Conservation (phyloP, 2,113 vertebrate genomes). For the Lagopus muta region DNA sequence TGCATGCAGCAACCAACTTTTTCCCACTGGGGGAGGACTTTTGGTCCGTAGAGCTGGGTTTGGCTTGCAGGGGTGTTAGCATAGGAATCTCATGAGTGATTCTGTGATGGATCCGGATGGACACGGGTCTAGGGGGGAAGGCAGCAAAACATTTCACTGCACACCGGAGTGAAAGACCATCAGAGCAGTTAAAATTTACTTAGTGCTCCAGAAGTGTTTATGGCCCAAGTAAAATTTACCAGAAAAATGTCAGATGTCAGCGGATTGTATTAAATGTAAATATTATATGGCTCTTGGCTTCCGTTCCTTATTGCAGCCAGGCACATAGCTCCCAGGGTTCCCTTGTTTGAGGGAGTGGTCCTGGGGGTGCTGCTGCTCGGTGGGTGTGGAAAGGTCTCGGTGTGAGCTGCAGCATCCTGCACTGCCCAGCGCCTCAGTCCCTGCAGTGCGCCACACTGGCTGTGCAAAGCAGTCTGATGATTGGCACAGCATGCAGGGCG, state of each 20-base stretch:
- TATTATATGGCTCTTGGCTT: slow-evolving; percentile 32
- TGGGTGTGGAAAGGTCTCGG: neutral
- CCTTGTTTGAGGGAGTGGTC: slow-evolving; percentile 48
- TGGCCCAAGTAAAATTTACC: slow-evolving; percentile 63
- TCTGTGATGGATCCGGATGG: neutral
- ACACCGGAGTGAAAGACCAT: neutral
- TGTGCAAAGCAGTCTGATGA: neutral
- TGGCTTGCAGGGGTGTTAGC: neutral
- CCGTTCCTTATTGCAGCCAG: slow-evolving; percentile 26
- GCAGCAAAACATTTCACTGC: neutral
- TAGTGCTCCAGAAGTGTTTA: slow-evolving; percentile 60
- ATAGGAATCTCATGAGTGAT: neutral
- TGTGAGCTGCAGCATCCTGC: fast-evolving
- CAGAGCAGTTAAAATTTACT: slow-evolving; percentile 68
- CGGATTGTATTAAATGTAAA: slow-evolving; percentile 73
- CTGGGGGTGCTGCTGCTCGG: slow-evolving; percentile 31
- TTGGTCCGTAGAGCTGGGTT: neutral
- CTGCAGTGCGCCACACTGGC: neutral
- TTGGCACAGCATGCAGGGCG: neutral
- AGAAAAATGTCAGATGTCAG: slow-evolving; percentile 72
- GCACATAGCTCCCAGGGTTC: neutral
- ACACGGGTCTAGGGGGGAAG: neutral
- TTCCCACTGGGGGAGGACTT: fast-evolving
- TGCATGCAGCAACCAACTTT: neutral
- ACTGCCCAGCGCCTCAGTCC: neutral